Conservation (phyloP, 2,888 invertebrate genomes). For the Sarcophaga carnaria region DNA sequence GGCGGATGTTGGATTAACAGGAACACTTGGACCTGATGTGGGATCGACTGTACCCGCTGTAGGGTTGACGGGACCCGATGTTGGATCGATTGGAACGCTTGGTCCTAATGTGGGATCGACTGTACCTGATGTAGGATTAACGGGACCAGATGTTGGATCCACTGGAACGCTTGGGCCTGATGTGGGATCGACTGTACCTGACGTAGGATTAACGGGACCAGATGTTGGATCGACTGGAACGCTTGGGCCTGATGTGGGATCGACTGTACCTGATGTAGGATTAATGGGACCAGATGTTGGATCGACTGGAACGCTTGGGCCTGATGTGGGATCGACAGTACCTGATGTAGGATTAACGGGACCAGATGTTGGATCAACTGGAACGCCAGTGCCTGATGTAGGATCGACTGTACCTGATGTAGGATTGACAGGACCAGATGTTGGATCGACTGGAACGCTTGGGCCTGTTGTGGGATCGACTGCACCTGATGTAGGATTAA, state of each 20-base stretch:
- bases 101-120: neutral
- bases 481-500: slow-evolving; percentile 39
- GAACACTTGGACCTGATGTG: neutral
- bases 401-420: slow-evolving; percentile 51
- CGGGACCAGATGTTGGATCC: slow-evolving; percentile 22
- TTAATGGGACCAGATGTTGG: slow-evolving; percentile 22
- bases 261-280: slow-evolving; percentile 27
- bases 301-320: slow-evolving; percentile 39
- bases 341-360: slow-evolving; percentile 24
- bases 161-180: slow-evolving; percentile 8
- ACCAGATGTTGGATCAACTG: slow-evolving; percentile 41
- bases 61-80: slow-evolving; percentile 5
- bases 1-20: slow-evolving; percentile 39
- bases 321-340: slow-evolving; percentile 35
- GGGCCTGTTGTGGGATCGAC: slow-evolving; percentile 13
- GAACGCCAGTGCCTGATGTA: slow-evolving; percentile 34
- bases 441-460: slow-evolving; percentile 40
- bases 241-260: slow-evolving; percentile 25
- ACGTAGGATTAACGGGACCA: too few relatives aligned
- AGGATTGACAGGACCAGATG: slow-evolving; percentile 57
- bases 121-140: slow-evolving; percentile 13
- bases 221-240: too few relatives aligned
- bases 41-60: slow-evolving; percentile 31
- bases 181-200: slow-evolving; percentile 34
- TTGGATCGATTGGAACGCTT: slow-evolving; percentile 48